These are phyloP conservation scores for Dicranocentrus wangi DNA, from an alignment of 2,888 invertebrate genomes.

Conservation along the genomic window DNA sequence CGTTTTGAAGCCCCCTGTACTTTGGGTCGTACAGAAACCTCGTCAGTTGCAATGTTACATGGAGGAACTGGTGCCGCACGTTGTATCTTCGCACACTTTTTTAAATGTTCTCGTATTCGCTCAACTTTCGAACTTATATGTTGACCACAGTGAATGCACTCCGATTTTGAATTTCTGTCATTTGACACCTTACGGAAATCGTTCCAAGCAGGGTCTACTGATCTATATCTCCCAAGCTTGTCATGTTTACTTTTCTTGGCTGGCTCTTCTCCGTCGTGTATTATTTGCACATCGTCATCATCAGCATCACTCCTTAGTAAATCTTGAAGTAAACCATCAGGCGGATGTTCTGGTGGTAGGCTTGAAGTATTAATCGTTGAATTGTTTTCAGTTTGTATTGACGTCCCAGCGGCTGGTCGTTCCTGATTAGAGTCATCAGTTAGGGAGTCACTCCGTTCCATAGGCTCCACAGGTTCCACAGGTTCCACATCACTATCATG, in stretches of 20 bases:
- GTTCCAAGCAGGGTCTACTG: neutral
- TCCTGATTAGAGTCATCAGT: no score
- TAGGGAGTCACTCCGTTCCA: no score
- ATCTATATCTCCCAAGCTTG: neutral
- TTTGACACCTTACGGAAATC: neutral
- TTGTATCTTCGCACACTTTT: neutral
- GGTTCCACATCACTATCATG: no score
- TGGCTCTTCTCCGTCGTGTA: conserved; percentile 6
- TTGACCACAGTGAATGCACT: neutral
- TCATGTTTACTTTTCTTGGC: neutral
- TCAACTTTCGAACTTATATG: conserved; percentile 13
- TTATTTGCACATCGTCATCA: neutral
- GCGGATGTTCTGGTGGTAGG: no score
- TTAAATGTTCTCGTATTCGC: neutral
- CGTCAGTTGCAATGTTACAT: neutral
- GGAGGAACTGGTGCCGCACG: neutral
- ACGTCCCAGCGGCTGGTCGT: no score
- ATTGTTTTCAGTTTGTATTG: neutral
- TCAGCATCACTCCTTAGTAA: no score
- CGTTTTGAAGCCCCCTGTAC: neutral
- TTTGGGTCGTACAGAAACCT: neutral
- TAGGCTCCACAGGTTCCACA: no score
- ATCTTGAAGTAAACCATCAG: no score
- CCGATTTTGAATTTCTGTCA: neutral
- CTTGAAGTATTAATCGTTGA: neutral